These are phyloP conservation scores for Chiridota heheva DNA, from an alignment of 35 echinoderm and acorn worm genomes.

Conservation along the genomic window DNA sequence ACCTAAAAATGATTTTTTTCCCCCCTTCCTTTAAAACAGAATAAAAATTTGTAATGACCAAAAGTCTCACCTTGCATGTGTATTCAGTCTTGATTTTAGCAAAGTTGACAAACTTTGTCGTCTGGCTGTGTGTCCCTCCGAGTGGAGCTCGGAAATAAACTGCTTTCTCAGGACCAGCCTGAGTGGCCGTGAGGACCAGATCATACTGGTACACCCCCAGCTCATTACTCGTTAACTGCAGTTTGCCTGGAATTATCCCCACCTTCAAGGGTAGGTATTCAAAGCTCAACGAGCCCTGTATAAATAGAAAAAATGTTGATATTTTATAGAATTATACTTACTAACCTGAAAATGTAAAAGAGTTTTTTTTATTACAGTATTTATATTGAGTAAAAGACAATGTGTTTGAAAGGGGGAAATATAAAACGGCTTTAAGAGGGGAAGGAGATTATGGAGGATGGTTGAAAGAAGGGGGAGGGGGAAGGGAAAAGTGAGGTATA, in stretches of 20 bases:
- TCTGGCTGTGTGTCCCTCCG: constrained; percentile 72
- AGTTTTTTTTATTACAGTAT: neutral
- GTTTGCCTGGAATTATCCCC: constrained; percentile 63
- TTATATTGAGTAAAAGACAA: neutral
- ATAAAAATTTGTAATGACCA: no score
- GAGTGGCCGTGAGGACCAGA: constrained; percentile 78
- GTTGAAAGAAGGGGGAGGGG: no score
- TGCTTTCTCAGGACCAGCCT: constrained; percentile 95
- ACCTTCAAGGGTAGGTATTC: constrained; percentile 85
- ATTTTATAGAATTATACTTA: neutral
- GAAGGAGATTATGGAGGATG: no score
- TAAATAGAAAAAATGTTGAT: neutral
- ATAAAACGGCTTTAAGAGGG: neutral
- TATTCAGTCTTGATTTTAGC: constrained; percentile 96
- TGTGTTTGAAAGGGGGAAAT: neutral
- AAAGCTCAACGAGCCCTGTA: constrained; percentile 83
- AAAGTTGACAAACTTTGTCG: constrained; percentile 86
- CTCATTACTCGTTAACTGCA: constrained; percentile 86
- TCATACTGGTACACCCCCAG: constrained; percentile 91
- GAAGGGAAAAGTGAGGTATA: no score
- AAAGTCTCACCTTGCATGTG: constrained; percentile 87
- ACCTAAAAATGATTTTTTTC: no score
- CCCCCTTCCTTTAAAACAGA: no score
- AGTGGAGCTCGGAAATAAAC: constrained; percentile 88
- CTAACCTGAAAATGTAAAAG: neutral